Percentiles rank a stretch among this genome's conserved stretches.
phyloP scores from a whole-genome alignment of 1,140 invertebrate species.

The Drosophila sulfurigaster region DNA sequence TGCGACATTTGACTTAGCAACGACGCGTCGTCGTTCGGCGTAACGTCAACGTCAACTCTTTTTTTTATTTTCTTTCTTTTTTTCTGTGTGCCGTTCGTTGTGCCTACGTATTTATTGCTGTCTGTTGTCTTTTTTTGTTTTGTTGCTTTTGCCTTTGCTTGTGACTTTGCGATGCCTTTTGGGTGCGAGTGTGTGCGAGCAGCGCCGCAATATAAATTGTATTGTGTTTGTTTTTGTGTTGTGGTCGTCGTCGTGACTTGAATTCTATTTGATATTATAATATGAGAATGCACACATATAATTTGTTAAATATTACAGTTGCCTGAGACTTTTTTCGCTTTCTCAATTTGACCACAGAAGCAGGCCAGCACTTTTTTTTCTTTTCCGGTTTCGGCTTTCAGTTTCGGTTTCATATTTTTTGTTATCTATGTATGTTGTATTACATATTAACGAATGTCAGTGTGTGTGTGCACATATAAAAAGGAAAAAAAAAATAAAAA shows the following conservation, averaged over 20 bases:
- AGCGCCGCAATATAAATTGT: constrained; percentile 31
- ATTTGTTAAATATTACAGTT: constrained; percentile 39
- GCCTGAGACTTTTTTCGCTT: constrained; percentile 20
- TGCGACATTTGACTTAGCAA: constrained; percentile 38
- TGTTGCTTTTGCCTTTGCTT: constrained; percentile 18
- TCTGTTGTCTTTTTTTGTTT: constrained; percentile 56
- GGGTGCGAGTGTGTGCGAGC: constrained; percentile 15
- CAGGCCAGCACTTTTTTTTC: background rate
- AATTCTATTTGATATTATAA: constrained; percentile 57
- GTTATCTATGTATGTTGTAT: constrained; percentile 38
- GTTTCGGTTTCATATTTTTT: constrained; percentile 28
- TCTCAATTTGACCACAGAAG: constrained; percentile 3
- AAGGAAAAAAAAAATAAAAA: constrained; percentile 40
- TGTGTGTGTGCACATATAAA: constrained; percentile 25
- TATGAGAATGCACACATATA: constrained; percentile 38
- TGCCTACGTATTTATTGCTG: constrained; percentile 58
- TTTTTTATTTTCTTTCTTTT: constrained; percentile 37
- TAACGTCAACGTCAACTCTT: constrained; percentile 48
- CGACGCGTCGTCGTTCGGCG: constrained; percentile 37
- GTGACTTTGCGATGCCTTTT: constrained; percentile 8
- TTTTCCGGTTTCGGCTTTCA: constrained; percentile 37
- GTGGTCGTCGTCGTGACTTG: constrained; percentile 45
- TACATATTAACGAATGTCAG: constrained; percentile 31
- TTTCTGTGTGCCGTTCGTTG: constrained; percentile 40
- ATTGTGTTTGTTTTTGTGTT: constrained; percentile 36